Evolutionary conservation across 2,888 invertebrate genomes (phyloP), one percentile per base, ranked within the genome.

Genomic region (Bedellia somnulentella): DNA sequence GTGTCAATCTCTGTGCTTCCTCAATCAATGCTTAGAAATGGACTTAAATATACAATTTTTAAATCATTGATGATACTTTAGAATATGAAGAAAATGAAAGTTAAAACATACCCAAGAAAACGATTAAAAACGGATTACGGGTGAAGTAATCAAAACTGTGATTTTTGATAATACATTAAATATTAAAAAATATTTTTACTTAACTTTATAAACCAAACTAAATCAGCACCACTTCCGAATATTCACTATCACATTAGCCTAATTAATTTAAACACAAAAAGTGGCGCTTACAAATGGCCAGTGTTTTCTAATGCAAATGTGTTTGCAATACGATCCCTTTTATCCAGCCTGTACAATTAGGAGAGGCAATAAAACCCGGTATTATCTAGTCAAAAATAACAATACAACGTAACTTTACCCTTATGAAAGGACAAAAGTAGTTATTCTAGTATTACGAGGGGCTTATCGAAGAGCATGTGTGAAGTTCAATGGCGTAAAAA

Each of bases 381-480:
- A 73, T 75, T 75, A 73, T 75, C 75, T 73, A 66, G 63, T 70
- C 61, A 61, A 38, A 42, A 40, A 35, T 42, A 47, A 70, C 70
- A 70, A 70, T 58, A 45, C 52, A 56, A 10, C 9, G 15, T 58
- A 56, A 51, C 59, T 62, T 63, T 61, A 59, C 64, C 66, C 22
- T 21, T 54, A 43, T 43, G 40, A 35, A 39, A 38, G 41, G 41
- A 57, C 57, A 59, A 61, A 68, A 70, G 62, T 66, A 57, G 66
- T 62, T 57, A 67, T 64, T 66, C 63, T 75, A 68, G 68, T 68
- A 63, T 75, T 75, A 68, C 73, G 58, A 60, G 63, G 57, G 48
- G 73, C 63, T 67, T 54, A 46, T 52, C 56, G 45, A 41, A 57
- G 51, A 61, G 54, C 73, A 75, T 73, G 67, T 75, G 73, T 58